Base-by-base conservation (phyloP, 30 jellyfish, hydroid and myxozoan genomes). In the Turritopsis dohrnii region DNA sequence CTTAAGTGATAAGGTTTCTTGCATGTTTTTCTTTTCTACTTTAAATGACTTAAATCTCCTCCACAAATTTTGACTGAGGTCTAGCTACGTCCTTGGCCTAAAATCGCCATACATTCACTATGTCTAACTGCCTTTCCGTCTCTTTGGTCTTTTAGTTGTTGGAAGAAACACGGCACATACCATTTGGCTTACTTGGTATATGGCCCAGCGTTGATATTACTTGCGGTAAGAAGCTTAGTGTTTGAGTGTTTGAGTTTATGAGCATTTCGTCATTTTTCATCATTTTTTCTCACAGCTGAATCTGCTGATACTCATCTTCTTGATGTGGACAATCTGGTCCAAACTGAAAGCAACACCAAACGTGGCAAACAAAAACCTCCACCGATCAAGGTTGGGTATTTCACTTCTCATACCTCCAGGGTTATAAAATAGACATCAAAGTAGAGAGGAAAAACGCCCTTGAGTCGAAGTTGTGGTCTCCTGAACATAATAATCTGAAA, bases 291-390 rank as follows among this genome's bases (percentile, higher is more conserved):
- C 13, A 7, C 88, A 89, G 96, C 52, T 80, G 7, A 90, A 90
- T 65, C 76, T 90, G 74, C 25, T 74, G 54, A 90, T 90, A 17
- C 28, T 90, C 77, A 21, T 83, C 16, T 85, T 72, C 65, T 85
- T 90, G 30, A 77, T 90, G 76, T 84, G 92, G 53, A 84, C 83
- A 17, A 84, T 90, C 77, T 80, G 88, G 52, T 83, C 89, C 1
- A 90, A 90, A 83, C 86, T 90, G 79, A 85, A 86, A 79, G 71
- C 29, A 72, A 84, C 52, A 81, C 60, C 60, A 41, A 41, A 41
- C 13, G 60, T 41, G 60, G 60, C 60, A 41, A 41, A 89, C 1
- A 80, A 41, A 30, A 92, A 88, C 21, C 24, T 88, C 80, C 87
- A 83, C 24, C 41, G 89, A 52, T 54, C 91, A 24, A 81, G 90